Percentiles rank a stretch among this genome's conserved stretches.
phyloP scores from a whole-genome alignment of 2,888 invertebrate genomes.

The Cephus sareptanus region DNA sequence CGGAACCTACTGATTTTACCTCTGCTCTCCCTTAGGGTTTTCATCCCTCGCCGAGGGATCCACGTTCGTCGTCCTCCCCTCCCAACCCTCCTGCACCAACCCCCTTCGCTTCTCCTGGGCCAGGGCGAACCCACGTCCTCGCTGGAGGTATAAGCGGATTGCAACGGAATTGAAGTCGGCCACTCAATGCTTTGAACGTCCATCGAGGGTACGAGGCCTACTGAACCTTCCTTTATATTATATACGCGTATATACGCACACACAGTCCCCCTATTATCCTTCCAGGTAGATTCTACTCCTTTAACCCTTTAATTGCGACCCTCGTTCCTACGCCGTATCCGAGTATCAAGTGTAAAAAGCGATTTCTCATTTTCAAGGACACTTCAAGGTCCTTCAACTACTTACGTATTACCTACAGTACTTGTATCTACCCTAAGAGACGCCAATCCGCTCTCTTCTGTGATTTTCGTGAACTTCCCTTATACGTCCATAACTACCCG shows the following conservation, averaged over 20 bases:
- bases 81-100: background rate
- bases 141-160: slow-evolving; percentile 55
- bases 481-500: background rate
- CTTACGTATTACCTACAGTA: background rate
- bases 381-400: background rate
- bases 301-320: slow-evolving; percentile 53
- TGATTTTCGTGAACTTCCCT: background rate
- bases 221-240: background rate
- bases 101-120: slow-evolving; percentile 6
- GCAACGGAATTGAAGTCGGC: slow-evolving; percentile 57
- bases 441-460: background rate
- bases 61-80: background rate
- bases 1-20: slow-evolving; percentile 10
- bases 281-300: slow-evolving; percentile 40
- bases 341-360: background rate
- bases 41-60: slow-evolving; percentile 3
- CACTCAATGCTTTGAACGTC: slow-evolving; percentile 48
- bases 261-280: background rate
- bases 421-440: background rate
- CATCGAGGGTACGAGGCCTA: slow-evolving; percentile 1
- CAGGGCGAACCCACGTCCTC: slow-evolving; percentile 20
- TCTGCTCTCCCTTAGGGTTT: slow-evolving; percentile 7
- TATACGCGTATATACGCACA: background rate
- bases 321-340: slow-evolving; percentile 25
- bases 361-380: background rate